Evolutionary conservation across 1,140 invertebrate genomes (phyloP).

Genomic region (Halictus rubicundus): DNA sequence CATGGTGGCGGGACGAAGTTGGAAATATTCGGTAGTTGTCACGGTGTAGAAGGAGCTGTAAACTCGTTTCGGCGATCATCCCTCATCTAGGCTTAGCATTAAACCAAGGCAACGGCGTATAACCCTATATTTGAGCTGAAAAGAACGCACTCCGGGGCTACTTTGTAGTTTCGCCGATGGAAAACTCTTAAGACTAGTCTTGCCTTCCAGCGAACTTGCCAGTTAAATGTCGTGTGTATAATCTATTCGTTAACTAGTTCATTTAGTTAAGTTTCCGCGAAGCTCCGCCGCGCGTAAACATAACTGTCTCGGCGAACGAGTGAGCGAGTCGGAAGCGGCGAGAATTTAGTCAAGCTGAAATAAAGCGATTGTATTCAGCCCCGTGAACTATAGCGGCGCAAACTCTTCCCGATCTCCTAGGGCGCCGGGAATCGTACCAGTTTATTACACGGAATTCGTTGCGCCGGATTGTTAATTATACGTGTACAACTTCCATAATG

Average conservation of each 20-base stretch:
- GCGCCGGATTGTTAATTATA: constrained; percentile 21
- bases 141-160: constrained; percentile 48
- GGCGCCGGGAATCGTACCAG: constrained; percentile 18
- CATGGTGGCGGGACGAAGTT: background rate
- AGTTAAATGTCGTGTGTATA: constrained; percentile 67
- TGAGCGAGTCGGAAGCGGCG: constrained; percentile 54
- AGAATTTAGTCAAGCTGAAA: constrained; percentile 61
- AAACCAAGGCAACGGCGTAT: constrained; percentile 12
- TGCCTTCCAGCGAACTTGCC: constrained; percentile 39
- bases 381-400: constrained; percentile 49
- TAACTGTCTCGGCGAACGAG: constrained; percentile 56
- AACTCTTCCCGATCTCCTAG: constrained; percentile 42
- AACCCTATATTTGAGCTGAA: constrained; percentile 38
- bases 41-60: too few relatives aligned
- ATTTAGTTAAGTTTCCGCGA: constrained; percentile 63
- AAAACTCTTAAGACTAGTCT: constrained; percentile 52
- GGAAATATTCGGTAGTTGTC: too few relatives aligned
- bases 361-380: constrained; percentile 60
- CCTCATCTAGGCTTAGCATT: constrained; percentile 27
- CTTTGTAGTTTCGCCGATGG: constrained; percentile 41
- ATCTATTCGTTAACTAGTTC: constrained; percentile 66
- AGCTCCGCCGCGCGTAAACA: constrained; percentile 64
- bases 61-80: background rate
- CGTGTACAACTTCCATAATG: constrained; percentile 1
- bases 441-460: constrained; percentile 40